Evolutionary conservation across 2,888 invertebrate genomes (phyloP).

Genomic region (Autographa gamma): DNA sequence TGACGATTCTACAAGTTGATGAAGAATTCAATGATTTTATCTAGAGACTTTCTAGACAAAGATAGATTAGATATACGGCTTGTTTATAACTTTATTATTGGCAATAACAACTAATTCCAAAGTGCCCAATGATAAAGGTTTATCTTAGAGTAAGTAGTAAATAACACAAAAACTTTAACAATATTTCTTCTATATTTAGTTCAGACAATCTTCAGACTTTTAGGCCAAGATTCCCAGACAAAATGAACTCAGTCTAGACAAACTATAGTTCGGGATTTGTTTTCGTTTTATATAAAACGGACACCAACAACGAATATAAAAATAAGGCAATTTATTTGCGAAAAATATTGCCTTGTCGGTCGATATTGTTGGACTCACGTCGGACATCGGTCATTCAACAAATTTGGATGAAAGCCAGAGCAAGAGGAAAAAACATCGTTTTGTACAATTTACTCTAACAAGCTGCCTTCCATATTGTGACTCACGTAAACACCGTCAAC

Average conservation of each 20-base stretch:
- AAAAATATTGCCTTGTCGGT: conserved; percentile 26
- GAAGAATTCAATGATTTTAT: not conserved
- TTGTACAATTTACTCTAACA: conserved; percentile 28
- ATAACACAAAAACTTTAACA: not conserved
- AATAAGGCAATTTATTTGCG: conserved; percentile 30
- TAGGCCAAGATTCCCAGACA: not conserved
- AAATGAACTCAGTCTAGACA: conserved; percentile 1
- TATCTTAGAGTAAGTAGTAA: not conserved
- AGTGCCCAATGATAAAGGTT: not conserved
- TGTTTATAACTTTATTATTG: not conserved
- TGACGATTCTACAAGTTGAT: not conserved
- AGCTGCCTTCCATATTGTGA: conserved; percentile 27
- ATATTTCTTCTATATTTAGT: not conserved
- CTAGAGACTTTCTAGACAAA: not conserved
- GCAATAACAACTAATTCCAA: not conserved
- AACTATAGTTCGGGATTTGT: not conserved
- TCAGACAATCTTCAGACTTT: not conserved
- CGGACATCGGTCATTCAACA: conserved; percentile 46
- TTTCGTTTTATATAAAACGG: not conserved
- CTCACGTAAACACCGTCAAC: conserved; percentile 24
- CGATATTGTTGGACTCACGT: conserved; percentile 39
- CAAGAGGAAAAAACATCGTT: conserved; percentile 47
- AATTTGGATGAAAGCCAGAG: conserved; percentile 45
- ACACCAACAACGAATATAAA: conserved; percentile 15
- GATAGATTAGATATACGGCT: not conserved